Evolutionary conservation across 2,113 vertebrate species (phyloP), one percentile per base, ranked within the genome.

Genomic region (Aptenodytes forsteri): DNA sequence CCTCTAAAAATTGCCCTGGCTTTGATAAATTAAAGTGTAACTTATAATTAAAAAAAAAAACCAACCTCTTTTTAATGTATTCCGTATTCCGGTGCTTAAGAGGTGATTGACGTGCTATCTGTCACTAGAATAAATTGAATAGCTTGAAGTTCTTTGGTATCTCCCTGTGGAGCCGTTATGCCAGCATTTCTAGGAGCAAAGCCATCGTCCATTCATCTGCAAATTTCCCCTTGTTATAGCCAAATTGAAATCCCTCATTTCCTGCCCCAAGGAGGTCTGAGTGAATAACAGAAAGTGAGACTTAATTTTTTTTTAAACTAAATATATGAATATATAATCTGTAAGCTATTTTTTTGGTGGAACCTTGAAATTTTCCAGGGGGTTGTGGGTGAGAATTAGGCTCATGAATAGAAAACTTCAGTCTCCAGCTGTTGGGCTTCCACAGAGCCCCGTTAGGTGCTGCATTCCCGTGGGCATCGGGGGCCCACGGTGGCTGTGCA

Each of bases 1-100:
- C 76, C 84, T 93, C 94, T 87, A 91, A 93, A 97, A 96, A 92
- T 95, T 87, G 71, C 58, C 27, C 58, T 76, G 77, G 84, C 87
- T 93, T 93, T 96, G 89, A 95, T 86, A 90, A 95, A 94, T 93
- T 95, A 70, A 96, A 96, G 81, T 80, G 90, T 78, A 97, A 90
- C 5, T 8, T 96, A 87, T 96, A 94, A 95, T 96, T 89, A 22
- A 79, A 94, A 90, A 88, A 78, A 69, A 73, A 79, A 50, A 19
- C n/a, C 6, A 42, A 13, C 40, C 42, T 44, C 47, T 85, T 85
- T 97, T 85, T 38, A 90, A 88, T 0, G 0, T 91, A 93, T 97
- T 94, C 89, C 0, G 0, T 93, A 93, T 97, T 94, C 89, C 0
- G 11, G 75, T 96, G 61, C 82, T 95, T 83, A 90, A 69, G 84